These are phyloP conservation scores for Penelope pileata DNA, from an alignment of 2,113 vertebrate species.

Conservation along the genomic window DNA sequence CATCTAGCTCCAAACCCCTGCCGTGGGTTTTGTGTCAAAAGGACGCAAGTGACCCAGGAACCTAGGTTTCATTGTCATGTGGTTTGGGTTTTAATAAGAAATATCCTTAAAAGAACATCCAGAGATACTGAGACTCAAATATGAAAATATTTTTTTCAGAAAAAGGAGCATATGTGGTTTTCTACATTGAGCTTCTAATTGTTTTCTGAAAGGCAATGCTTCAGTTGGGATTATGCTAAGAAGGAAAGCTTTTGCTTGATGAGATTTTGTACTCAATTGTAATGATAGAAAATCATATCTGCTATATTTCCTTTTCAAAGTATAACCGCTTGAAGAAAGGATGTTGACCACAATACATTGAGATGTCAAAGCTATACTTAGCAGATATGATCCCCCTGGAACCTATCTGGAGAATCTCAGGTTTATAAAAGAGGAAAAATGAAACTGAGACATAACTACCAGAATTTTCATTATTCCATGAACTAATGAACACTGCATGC, in stretches of 20 bases:
- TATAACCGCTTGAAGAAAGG: background rate
- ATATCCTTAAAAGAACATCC: background rate
- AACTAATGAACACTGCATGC: background rate
- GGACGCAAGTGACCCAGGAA: background rate
- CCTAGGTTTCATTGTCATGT: background rate
- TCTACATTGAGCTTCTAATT: background rate
- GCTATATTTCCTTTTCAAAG: background rate
- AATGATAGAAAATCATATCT: background rate
- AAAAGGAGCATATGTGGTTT: background rate
- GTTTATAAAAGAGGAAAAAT: background rate
- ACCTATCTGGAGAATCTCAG: background rate
- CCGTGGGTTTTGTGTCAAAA: too few species aligned
- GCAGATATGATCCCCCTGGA: background rate
- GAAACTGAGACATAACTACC: background rate
- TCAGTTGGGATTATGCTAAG: background rate
- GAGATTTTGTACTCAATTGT: background rate
- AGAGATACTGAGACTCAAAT: background rate
- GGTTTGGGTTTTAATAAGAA: background rate
- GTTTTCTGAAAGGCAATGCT: background rate
- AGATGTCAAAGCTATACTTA: background rate
- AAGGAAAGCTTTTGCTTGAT: background rate
- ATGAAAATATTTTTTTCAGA: background rate
- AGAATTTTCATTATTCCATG: background rate
- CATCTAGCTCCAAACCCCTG: too few species aligned
- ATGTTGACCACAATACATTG: background rate